phyloP scores from a whole-genome alignment of 2,888 invertebrate species.

The Myathropa florea region DNA sequence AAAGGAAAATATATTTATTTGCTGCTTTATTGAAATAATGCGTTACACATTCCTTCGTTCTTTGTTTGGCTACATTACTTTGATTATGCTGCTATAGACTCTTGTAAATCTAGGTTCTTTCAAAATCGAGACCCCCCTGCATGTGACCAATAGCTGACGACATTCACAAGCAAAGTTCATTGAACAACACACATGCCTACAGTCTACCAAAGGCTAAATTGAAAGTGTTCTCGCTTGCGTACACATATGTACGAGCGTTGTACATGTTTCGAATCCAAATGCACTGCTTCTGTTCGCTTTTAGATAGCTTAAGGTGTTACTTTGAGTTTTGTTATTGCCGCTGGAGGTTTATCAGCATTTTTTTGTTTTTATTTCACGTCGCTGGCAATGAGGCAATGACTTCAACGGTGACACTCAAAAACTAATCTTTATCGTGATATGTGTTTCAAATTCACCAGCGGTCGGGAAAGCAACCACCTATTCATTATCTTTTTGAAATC shows the following conservation, averaged over 20 bases:
- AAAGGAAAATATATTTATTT: constrained; percentile 22
- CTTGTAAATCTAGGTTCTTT: background rate
- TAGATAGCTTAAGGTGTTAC: background rate
- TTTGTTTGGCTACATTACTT: background rate
- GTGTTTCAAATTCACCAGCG: background rate
- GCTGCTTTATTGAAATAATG: background rate
- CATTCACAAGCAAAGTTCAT: background rate
- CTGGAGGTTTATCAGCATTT: too few relatives aligned
- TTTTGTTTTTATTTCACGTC: background rate
- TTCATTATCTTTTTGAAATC: too few relatives aligned
- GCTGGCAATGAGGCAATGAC: background rate
- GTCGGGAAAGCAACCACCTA: background rate
- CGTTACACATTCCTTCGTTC: background rate
- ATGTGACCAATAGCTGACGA: background rate
- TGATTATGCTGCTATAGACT: too few relatives aligned
- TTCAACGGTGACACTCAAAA: background rate
- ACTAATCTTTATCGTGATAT: background rate
- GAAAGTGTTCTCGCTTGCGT: background rate
- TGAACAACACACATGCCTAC: background rate
- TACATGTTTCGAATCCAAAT: background rate
- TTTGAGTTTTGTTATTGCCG: background rate
- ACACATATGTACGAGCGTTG: background rate
- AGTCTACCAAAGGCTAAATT: background rate
- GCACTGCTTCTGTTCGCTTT: background rate
- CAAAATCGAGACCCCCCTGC: background rate